phyloP scores from a whole-genome alignment of 2,797 vertebrate species.

The Enteromius fasciolatus region DNA sequence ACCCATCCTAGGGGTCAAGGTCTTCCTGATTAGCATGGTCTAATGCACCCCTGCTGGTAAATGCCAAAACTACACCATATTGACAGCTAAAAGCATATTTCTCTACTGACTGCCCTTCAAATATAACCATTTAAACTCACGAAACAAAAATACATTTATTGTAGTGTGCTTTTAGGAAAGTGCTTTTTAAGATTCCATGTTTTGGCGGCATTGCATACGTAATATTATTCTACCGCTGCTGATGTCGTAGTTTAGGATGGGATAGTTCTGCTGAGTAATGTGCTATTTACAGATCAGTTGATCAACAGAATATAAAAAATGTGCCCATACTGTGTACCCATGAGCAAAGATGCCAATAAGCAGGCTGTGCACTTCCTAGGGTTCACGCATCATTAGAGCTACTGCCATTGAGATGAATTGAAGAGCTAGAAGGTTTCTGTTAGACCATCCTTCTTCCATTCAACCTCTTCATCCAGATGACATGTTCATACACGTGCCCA shows the following conservation, averaged over 20 bases:
- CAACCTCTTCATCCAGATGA: neutral
- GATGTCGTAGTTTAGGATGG: neutral
- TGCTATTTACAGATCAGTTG: neutral
- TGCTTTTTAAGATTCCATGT: neutral
- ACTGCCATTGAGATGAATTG: neutral
- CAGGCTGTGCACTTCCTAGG: neutral
- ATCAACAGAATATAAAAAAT: neutral
- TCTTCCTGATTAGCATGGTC: neutral
- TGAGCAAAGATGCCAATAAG: conserved; percentile 1
- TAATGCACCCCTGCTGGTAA: conserved; percentile 7
- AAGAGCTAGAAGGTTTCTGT: neutral
- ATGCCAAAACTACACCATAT: neutral
- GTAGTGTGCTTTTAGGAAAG: neutral
- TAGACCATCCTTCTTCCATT: neutral
- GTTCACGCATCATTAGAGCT: neutral
- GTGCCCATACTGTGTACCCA: neutral
- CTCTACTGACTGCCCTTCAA: neutral
- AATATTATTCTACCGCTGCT: neutral
- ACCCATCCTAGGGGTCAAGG: neutral
- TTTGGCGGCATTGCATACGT: neutral
- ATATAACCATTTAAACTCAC: neutral
- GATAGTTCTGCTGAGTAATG: neutral
- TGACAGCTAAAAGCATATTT: neutral
- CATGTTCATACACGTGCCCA: neutral
- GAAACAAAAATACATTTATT: neutral